Evolutionary conservation across 2,113 vertebrate genomes (phyloP).

Genomic region (Corapipo altera): DNA sequence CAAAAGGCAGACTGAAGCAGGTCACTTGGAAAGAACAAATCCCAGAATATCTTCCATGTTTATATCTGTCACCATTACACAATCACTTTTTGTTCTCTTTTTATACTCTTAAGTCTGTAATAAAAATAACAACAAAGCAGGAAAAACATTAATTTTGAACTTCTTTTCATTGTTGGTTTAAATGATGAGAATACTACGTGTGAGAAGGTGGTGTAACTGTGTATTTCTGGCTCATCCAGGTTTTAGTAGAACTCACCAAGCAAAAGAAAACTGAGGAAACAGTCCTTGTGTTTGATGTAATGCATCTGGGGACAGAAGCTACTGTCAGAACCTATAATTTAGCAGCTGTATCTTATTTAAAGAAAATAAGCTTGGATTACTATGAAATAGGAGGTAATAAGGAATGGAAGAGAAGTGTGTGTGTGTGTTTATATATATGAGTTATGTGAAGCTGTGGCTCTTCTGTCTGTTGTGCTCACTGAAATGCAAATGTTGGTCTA

Average conservation of each 20-base stretch:
- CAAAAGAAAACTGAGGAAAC: conserved; percentile 83
- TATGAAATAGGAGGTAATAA: conserved; percentile 80
- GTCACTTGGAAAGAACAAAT: neutral
- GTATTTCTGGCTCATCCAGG: conserved; percentile 71
- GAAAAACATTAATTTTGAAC: fast-evolving
- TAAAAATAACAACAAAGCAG: neutral
- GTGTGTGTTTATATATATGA: neutral
- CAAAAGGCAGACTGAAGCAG: neutral
- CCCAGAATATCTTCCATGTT: neutral
- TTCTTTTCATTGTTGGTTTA: neutral
- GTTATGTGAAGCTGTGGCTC: neutral
- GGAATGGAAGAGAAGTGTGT: neutral
- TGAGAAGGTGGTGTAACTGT: neutral
- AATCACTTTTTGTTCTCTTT: neutral
- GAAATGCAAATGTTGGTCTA: neutral
- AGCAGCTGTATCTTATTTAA: conserved; percentile 82
- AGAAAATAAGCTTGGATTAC: conserved; percentile 86
- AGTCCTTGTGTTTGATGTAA: conserved; percentile 81
- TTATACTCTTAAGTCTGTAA: neutral
- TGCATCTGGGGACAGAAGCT: conserved; percentile 88
- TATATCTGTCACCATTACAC: neutral
- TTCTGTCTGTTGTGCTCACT: neutral
- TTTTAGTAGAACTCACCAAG: conserved; percentile 87
- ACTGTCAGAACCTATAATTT: conserved; percentile 83
- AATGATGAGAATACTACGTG: neutral